Conservation (phyloP, 2,113 vertebrate genomes). For the Chlamydotis undulata region DNA sequence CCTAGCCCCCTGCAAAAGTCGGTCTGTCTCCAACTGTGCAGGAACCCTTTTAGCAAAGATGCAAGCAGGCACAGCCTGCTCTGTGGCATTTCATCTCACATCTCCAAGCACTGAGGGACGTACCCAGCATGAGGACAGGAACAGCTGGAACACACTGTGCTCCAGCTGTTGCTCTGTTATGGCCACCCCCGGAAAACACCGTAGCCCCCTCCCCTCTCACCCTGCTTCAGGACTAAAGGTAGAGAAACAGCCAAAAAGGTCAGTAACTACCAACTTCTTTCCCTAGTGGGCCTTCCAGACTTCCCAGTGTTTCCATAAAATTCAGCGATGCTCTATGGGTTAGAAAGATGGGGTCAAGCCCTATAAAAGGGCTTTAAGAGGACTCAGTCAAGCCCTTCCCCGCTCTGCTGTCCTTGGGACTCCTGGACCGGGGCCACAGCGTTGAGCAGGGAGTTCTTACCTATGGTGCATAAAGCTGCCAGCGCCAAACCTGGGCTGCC, state of each 20-base stretch:
- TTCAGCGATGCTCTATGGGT: neutral
- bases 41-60: neutral
- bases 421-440: neutral
- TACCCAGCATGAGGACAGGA: neutral
- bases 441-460: neutral
- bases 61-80: neutral
- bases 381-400: neutral
- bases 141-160: neutral
- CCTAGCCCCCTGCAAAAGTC: neutral
- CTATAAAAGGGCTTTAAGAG: neutral
- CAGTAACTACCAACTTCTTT: neutral
- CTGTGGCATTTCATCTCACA: neutral
- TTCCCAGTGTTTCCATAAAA: neutral
- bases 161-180: neutral
- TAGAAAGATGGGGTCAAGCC: neutral
- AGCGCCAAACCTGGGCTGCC: fast-evolving
- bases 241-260: neutral
- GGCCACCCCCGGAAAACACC: neutral
- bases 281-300: neutral
- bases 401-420: neutral
- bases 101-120: neutral
- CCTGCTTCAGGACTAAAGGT: neutral
- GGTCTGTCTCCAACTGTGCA: neutral
- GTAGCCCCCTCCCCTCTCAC: neutral
- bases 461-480: neutral